Evolutionary conservation across 2,888 invertebrate species (phyloP), one percentile per base, ranked within the genome.

Genomic region (Drosophila austrosaltans): DNA sequence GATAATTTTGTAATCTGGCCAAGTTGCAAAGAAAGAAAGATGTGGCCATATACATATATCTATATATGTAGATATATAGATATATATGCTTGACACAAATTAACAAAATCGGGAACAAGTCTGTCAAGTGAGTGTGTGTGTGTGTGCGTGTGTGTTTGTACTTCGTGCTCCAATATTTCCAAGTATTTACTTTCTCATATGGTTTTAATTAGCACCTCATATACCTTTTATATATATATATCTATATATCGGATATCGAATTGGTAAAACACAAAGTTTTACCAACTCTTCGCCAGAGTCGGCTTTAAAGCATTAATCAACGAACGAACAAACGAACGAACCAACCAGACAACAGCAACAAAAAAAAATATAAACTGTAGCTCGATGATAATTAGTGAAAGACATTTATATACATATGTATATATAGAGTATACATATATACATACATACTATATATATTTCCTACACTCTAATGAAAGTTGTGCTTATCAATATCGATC

Each of bases 151-250:
- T 39, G 12, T 53, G 32, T 58, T 12, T 39, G 12, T 53, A 25
- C 22, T 22, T 57, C 36, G 57, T 30, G 58, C 58, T 57, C n/a
- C 42, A 60, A 66, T 53, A 57, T 59, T 67, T 62, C 30, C 58
- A 59, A 63, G 58, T 61, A 76, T 85, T 87, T 87, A 76, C 87
- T 87, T 87, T 81, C 77, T 72, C 85, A 73, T 76, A 72, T 69
- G 72, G 68, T 66, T 81, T 70, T 65, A 84, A 82, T 82, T 82
- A 84, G 63, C 82, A 84, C 77, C 67, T 81, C 39, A 48, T 48
- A 25, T 48, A 48, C 48, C 25, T 25, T 36, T 8, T 48, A 3
- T 48, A 10, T 22, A 10, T 22, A 20, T 22, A 48, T 20, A 8
- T 8, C 22, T 22, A 8, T 22, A 48, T 48, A 48, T 48, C 44